Evolutionary conservation across 2,888 invertebrate genomes (phyloP).

Genomic region (Malachius bipustulatus): DNA sequence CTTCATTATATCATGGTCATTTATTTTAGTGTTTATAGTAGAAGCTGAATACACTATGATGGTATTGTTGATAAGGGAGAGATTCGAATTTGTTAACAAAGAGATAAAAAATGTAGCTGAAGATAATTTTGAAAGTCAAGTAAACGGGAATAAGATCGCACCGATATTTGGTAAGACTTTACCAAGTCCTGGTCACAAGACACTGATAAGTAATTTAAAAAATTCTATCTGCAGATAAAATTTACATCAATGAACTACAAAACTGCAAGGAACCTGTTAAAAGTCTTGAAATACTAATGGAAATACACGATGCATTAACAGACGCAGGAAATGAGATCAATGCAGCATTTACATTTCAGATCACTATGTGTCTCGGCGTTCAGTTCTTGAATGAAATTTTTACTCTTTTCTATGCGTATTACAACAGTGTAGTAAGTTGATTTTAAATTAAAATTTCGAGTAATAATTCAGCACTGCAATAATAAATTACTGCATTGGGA

Average conservation of each 20-base stretch:
- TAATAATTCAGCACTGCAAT: too few relatives aligned
- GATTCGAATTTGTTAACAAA: background rate
- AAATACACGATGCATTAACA: background rate
- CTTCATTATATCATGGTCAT: background rate
- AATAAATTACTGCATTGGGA: too few relatives aligned
- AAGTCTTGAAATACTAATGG: background rate
- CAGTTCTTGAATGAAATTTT: slow-evolving; percentile 1
- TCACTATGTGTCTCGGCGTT: background rate
- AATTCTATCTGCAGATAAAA: slow-evolving; percentile 1
- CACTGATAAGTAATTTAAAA: too few relatives aligned
- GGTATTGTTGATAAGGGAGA: background rate
- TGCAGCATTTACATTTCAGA: background rate
- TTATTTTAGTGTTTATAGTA: slow-evolving; percentile 1
- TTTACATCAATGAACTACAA: background rate
- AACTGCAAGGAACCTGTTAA: background rate
- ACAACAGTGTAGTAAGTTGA: background rate
- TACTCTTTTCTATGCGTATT: background rate
- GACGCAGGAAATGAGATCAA: background rate
- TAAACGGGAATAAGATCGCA: background rate
- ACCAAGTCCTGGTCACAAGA: too few relatives aligned
- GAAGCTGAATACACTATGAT: background rate
- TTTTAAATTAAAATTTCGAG: too few relatives aligned
- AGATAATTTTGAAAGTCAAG: background rate
- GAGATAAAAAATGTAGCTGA: background rate
- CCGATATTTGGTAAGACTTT: background rate